Evolutionary conservation across 2,888 invertebrate genomes (phyloP).

Genomic region (Steromphala cineraria): DNA sequence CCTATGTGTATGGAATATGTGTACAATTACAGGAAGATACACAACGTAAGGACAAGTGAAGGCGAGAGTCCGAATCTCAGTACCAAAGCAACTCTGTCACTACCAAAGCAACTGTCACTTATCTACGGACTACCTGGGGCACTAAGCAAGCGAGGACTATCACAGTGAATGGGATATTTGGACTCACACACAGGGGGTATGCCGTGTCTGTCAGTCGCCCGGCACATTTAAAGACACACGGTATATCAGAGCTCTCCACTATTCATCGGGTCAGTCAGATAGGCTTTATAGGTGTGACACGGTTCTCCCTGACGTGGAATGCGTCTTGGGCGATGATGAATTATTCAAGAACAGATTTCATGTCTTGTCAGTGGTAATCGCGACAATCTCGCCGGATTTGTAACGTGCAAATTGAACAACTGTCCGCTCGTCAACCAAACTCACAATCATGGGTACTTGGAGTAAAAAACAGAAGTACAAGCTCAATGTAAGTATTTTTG

Average conservation of each 20-base stretch:
- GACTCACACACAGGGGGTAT: not conserved
- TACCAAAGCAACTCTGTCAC: no score
- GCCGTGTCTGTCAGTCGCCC: not conserved
- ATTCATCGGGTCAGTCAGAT: constrained; percentile 2
- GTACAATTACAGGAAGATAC: no score
- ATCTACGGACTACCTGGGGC: no score
- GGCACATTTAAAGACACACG: not conserved
- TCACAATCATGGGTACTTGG: not conserved
- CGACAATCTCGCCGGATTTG: not conserved
- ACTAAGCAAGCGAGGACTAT: not conserved
- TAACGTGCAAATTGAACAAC: no score
- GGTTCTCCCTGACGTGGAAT: not conserved
- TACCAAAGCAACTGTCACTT: no score
- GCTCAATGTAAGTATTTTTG: not conserved
- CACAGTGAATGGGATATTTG: not conserved
- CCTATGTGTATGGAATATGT: no score
- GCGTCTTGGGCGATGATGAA: constrained; percentile 5
- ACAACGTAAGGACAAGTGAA: no score
- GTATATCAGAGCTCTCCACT: constrained; percentile 1
- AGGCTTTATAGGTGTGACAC: constrained; percentile 8
- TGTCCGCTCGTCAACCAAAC: not conserved
- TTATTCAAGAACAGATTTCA: not conserved
- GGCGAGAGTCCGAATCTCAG: no score
- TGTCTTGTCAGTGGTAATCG: not conserved
- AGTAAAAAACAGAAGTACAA: not conserved